Base-by-base conservation (phyloP, 2,797 vertebrate species). In the Sebastes hubbsi region DNA sequence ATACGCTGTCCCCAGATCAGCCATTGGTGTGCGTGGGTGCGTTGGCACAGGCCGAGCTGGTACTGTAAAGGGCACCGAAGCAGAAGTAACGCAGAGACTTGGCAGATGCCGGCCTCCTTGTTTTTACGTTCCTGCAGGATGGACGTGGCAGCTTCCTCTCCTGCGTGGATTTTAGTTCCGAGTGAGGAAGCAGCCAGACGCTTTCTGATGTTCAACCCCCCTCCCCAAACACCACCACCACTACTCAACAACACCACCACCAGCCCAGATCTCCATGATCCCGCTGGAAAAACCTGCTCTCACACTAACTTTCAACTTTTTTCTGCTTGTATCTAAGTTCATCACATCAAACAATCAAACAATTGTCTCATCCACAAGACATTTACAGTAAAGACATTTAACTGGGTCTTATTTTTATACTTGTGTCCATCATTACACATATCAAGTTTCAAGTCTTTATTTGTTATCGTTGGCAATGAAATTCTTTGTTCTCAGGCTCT, bases 21-120 rank as follows among this genome's bases (percentile, higher is more conserved):
- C 34, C 16, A 75, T 77, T 18, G 42, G 81, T 81, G 90, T 84
- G 81, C 52, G 77, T 81, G 83, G 68, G 68, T 72, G 89, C 5
- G 78, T 73, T 89, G 90, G 90, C 82, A 56, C 58, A 58, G 82
- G 66, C 72, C 5, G 58, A 25, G 64, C 78, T 74, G 77, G 89
- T 87, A n/a, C 90, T 93, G 92, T 92, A 84, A 86, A 84, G 92
- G 60, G 54, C 83, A 30, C 4, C 61, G 66, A 81, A 87, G 89
- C 90, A 90, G 94, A 94, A 94, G 86, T 93, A 94, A 94, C 86
- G 22, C 61, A 10, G 64, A 80, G 89, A 89, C 88, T 92, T 95
- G 94, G 95, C 96, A 95, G 91, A 81, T 78, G 79, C 77, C 72
- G n/a, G 36, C 82, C 27, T 87, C 82, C 91, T 86, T 91, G 90